Percentiles rank a stretch among this genome's conserved stretches.
Evolutionary conservation across 1,140 invertebrate genomes (phyloP).

Genomic region (Eupeodes corollae): DNA sequence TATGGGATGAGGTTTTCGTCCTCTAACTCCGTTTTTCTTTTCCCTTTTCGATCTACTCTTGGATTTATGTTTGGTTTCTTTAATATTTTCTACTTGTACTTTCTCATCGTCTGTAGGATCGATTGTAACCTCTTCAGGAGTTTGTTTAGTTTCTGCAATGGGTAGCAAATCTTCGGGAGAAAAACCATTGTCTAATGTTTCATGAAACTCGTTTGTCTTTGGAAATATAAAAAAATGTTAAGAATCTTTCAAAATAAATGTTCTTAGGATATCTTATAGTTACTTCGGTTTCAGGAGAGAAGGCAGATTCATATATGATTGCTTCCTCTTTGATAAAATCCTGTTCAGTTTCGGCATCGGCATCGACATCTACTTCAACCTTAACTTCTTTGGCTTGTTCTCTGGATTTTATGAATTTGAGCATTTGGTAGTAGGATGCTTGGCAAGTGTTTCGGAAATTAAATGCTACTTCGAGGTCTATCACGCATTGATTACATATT

Average conservation of each 20-base stretch:
- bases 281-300: not conserved
- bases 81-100: constrained; percentile 2
- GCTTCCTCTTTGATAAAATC: not conserved
- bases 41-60: constrained; percentile 7
- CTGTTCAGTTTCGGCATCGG: not conserved
- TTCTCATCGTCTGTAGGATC: not conserved
- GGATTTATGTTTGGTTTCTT: not conserved
- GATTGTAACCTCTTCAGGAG: constrained; percentile 4
- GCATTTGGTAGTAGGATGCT: constrained; percentile 7
- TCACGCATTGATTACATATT: constrained; percentile 21
- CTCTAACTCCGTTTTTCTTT: constrained; percentile 1
- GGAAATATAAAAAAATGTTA: too few species aligned
- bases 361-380: not conserved
- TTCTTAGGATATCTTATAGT: not conserved
- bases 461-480: constrained; percentile 15
- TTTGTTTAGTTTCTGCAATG: constrained; percentile 10
- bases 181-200: too few species aligned
- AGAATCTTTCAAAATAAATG: too few species aligned
- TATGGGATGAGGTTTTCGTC: not conserved
- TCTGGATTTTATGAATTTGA: not conserved
- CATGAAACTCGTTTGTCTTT: too few species aligned
- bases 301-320: not conserved
- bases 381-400: not conserved
- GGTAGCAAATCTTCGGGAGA: not conserved
- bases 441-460: constrained; percentile 19